Evolutionary conservation across 2,888 invertebrate genomes (phyloP).

Genomic region (Plebejus argus): DNA sequence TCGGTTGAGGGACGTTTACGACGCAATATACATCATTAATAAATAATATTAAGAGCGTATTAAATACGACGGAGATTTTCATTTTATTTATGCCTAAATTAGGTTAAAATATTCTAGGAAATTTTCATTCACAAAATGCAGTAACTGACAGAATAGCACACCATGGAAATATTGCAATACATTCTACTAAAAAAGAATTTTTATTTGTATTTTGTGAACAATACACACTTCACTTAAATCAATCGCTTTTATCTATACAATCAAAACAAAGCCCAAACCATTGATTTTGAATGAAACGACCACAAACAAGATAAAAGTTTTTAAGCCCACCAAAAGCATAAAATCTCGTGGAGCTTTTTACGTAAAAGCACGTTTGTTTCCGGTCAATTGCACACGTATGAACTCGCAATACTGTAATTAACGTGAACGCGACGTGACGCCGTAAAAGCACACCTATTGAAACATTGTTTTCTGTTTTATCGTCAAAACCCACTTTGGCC

Average conservation of each 20-base stretch:
- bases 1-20: neutral
- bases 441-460: conserved; percentile 33
- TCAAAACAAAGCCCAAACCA: neutral
- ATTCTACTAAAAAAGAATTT: neutral
- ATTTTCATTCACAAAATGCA: no score
- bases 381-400: conserved; percentile 33
- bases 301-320: conserved; percentile 6
- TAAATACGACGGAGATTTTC: neutral
- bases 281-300: neutral
- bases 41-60: neutral
- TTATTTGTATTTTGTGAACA: neutral
- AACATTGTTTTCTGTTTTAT: conserved; percentile 31
- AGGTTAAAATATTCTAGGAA: neutral
- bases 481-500: conserved; percentile 27
- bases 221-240: neutral
- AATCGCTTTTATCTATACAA: neutral
- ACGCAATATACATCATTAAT: conserved; percentile 8
- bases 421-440: conserved; percentile 31
- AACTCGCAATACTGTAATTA: conserved; percentile 34
- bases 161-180: neutral
- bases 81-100: neutral
- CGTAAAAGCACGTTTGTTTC: conserved; percentile 30
- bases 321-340: neutral
- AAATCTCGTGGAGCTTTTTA: conserved; percentile 29
- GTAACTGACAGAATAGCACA: no score